A percentile compares a stretch with the other conserved stretches of the same genome.
Evolutionary conservation across 2,888 invertebrate genomes (phyloP).

Genomic region (Anticlea derivata): DNA sequence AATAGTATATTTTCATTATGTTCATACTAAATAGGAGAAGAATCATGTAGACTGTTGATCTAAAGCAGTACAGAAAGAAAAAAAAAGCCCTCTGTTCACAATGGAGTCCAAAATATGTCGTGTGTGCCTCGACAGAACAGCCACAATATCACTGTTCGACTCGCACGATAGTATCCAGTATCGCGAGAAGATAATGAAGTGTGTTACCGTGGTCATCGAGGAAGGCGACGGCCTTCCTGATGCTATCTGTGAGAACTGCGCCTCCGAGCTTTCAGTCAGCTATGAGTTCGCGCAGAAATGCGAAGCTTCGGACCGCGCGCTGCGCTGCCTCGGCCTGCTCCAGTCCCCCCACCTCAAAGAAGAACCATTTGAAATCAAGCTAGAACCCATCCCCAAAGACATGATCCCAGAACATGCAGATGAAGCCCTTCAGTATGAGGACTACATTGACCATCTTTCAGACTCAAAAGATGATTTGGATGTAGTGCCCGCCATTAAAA

Average conservation of each 20-base stretch:
- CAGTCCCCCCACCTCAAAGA: slow-evolving; percentile 16
- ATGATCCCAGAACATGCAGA: background rate
- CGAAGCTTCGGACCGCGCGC: slow-evolving; percentile 27
- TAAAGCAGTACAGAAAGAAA: too few relatives aligned
- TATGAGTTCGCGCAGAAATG: slow-evolving; percentile 56
- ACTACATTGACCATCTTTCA: slow-evolving; percentile 3
- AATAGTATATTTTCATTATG: too few relatives aligned
- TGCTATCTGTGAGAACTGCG: slow-evolving; percentile 62
- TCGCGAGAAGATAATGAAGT: slow-evolving; percentile 62
- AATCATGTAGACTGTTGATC: too few relatives aligned
- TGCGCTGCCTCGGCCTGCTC: slow-evolving; percentile 51
- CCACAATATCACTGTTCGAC: slow-evolving; percentile 60
- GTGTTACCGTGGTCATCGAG: slow-evolving; percentile 56
- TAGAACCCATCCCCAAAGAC: slow-evolving; percentile 33
- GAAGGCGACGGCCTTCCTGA: slow-evolving; percentile 68
- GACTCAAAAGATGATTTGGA: slow-evolving; percentile 10
- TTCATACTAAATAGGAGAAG: too few relatives aligned
- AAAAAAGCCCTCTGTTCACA: background rate
- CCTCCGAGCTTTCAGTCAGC: slow-evolving; percentile 53
- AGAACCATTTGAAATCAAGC: slow-evolving; percentile 41
- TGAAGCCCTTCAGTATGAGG: slow-evolving; percentile 2
- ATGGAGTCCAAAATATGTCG: slow-evolving; percentile 58
- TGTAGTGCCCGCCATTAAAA: background rate
- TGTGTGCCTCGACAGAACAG: slow-evolving; percentile 64
- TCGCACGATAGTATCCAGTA: slow-evolving; percentile 57